Evolutionary conservation across 2,888 invertebrate species (phyloP).

Genomic region (Zygogramma bicolorata): DNA sequence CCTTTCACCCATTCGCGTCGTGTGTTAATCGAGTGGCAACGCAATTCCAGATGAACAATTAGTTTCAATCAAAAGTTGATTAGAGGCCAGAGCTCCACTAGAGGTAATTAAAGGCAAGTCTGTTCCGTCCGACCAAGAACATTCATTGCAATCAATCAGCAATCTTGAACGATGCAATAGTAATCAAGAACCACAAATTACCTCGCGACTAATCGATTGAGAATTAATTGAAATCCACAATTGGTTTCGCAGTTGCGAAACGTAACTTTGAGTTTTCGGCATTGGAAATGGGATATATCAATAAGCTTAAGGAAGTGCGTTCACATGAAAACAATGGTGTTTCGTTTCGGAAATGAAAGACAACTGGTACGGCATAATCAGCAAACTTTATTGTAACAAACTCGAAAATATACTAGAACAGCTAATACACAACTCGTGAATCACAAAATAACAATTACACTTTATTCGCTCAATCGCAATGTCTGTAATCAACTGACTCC

Average conservation of each 20-base stretch:
- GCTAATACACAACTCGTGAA: too few species aligned
- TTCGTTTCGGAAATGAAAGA: too few species aligned
- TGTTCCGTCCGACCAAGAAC: conserved; percentile 40
- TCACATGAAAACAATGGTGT: too few species aligned
- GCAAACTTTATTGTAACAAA: too few species aligned
- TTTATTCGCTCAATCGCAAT: too few species aligned
- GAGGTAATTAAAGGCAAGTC: conserved; percentile 51
- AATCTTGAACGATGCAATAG: conserved; percentile 36
- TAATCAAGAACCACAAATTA: conserved; percentile 32
- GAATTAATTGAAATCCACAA: conserved; percentile 28
- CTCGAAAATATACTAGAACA: too few species aligned
- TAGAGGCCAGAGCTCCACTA: conserved; percentile 44
- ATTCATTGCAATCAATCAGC: conserved; percentile 40
- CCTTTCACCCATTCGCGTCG: neutral
- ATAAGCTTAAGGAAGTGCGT: too few species aligned
- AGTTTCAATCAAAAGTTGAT: conserved; percentile 47
- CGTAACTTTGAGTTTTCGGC: too few species aligned
- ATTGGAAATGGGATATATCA: too few species aligned
- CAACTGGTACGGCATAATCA: too few species aligned
- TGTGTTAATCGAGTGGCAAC: conserved; percentile 21
- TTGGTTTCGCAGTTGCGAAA: neutral
- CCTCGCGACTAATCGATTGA: conserved; percentile 23
- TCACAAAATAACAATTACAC: too few species aligned
- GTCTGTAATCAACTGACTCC: too few species aligned
- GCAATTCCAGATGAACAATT: conserved; percentile 47